Base-by-base conservation (phyloP, 2,888 invertebrate species). In the Ecdyonurus torrentis region DNA sequence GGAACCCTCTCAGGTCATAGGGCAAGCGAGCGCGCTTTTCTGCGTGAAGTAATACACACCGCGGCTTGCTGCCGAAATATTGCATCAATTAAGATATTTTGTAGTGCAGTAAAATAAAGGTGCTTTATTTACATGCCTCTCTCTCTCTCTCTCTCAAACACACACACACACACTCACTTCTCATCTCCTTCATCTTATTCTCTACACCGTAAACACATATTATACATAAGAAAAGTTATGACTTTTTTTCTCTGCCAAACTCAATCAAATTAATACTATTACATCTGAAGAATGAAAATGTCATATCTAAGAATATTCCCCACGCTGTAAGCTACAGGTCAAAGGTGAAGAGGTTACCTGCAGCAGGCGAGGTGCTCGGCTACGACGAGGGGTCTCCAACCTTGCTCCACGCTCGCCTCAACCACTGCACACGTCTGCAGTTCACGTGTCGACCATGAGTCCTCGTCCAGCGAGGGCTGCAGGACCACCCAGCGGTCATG, bases 311-410 rank as follows among this genome's bases (percentile, higher is more conserved):
- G n/a, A n/a, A n/a, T n/a, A n/a, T n/a, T n/a, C n/a, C n/a, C n/a
- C n/a, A n/a, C n/a, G n/a, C n/a, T n/a, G n/a, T n/a, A n/a, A n/a
- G n/a, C n/a, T n/a, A n/a, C n/a, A n/a, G n/a, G n/a, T n/a, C n/a
- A n/a, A n/a, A n/a, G n/a, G n/a, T n/a, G n/a, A n/a, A n/a, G n/a
- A n/a, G n/a, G n/a, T 66, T 67, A 70, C 70, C 68, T 67, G 67
- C 70, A 70, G 59, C 70, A 70, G 37, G 65, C 65, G 58, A 69
- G 62, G 63, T 69, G 68, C 23, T 68, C 65, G 2, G 69, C 69
- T 52, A 70, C 67, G 55, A 70, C 67, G 58, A 70, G 67, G 15
- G 68, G 67, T 59, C 69, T 68, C 70, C 70, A 70, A 53, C 69
- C 69, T 10, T 67, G 65, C 22, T 68, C 68, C 25, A 65, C 63